Percentiles rank a stretch among this genome's conserved stretches.
phyloP scores from a whole-genome alignment of 2,113 vertebrate species.

The Epinephelus fuscoguttatus region DNA sequence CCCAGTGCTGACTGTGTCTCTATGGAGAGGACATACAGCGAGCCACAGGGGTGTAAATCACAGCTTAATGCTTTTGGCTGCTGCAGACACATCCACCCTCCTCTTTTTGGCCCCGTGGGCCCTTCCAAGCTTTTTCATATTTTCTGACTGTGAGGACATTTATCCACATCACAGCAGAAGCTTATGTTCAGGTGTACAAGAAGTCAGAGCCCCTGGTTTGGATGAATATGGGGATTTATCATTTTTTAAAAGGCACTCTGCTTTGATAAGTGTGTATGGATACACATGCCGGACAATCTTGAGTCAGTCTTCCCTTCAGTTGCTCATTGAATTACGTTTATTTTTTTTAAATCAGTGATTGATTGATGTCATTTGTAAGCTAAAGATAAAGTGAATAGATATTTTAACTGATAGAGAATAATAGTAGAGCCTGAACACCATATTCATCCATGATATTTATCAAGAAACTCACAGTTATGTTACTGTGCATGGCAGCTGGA shows the following conservation, averaged over 20 bases:
- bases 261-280: slow-evolving; percentile 33
- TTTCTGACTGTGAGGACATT: slow-evolving; percentile 65
- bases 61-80: slow-evolving; percentile 82
- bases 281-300: slow-evolving; percentile 5
- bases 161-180: slow-evolving; percentile 61
- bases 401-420: background rate
- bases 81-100: slow-evolving; percentile 74
- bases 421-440: background rate
- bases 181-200: slow-evolving; percentile 49
- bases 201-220: slow-evolving; percentile 32
- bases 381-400: background rate
- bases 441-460: background rate
- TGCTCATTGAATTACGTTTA: background rate
- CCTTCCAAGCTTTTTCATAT: slow-evolving; percentile 56
- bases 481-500: no score
- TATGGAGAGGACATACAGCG: slow-evolving; percentile 76
- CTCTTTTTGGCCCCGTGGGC: slow-evolving; percentile 42
- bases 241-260: slow-evolving; percentile 29
- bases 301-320: background rate
- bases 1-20: slow-evolving; percentile 74
- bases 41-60: slow-evolving; percentile 84
- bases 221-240: slow-evolving; percentile 35
- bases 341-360: background rate
- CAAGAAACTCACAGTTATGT: background rate
- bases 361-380: background rate